Conservation (phyloP, 2,797 vertebrate species). For the Sylvilagus floridanus region DNA sequence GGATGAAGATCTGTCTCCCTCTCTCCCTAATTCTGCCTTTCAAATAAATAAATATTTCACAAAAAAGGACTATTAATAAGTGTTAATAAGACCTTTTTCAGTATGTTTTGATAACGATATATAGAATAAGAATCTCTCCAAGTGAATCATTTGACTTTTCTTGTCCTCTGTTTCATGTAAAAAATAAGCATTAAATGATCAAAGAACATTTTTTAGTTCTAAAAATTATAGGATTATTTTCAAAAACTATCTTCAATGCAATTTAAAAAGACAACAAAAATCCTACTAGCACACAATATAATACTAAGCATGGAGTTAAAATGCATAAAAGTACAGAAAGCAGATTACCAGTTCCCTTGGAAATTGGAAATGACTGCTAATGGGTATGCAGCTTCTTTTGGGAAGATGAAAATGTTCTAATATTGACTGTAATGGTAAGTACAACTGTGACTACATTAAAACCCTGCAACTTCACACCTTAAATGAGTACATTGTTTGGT, state of each 20-base stretch:
- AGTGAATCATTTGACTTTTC: background rate
- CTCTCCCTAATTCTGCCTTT: no score
- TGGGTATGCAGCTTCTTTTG: background rate
- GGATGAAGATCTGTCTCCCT: no score
- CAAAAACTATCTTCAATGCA: slow-evolving; percentile 37
- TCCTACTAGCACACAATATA: background rate
- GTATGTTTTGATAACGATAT: background rate
- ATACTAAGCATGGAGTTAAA: slow-evolving; percentile 40
- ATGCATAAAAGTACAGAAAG: slow-evolving; percentile 50
- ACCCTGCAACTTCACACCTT: background rate
- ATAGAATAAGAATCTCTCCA: background rate
- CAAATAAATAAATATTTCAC: no score
- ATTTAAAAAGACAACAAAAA: slow-evolving; percentile 52
- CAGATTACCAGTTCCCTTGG: slow-evolving; percentile 32
- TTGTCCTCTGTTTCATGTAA: background rate
- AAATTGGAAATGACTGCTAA: background rate
- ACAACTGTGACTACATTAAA: background rate
- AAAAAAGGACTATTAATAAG: background rate
- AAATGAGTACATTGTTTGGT: background rate
- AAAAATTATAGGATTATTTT: slow-evolving; percentile 45
- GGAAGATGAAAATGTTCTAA: background rate
- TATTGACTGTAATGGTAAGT: background rate
- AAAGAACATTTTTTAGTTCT: slow-evolving; percentile 8
- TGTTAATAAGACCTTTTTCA: background rate
- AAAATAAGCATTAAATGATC: slow-evolving; percentile 9